Evolutionary conservation across 2,113 vertebrate species (phyloP).

Genomic region (Dryoscopus gambensis): DNA sequence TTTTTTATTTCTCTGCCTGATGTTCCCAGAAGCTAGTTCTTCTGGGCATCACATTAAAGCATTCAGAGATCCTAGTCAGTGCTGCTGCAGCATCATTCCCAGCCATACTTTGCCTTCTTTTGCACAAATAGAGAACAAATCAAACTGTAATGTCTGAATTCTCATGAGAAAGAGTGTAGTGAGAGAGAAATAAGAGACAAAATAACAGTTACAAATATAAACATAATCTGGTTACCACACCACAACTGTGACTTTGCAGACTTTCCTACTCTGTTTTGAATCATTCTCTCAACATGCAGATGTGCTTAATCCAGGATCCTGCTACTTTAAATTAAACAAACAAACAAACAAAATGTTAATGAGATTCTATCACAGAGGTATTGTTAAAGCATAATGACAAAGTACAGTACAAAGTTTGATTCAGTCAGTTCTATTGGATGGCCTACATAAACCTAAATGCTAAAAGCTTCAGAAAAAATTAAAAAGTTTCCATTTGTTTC

Average conservation of each 20-base stretch:
- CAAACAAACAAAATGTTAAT: not conserved
- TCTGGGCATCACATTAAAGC: slow-evolving; percentile 38
- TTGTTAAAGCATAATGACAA: slow-evolving; percentile 45
- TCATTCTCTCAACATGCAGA: slow-evolving; percentile 3
- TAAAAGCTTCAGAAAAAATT: slow-evolving; percentile 8
- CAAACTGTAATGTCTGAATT: slow-evolving; percentile 31
- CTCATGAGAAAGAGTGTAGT: slow-evolving; percentile 25
- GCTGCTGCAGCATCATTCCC: slow-evolving; percentile 3
- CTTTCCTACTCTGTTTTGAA: slow-evolving; percentile 32
- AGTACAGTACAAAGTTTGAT: not conserved
- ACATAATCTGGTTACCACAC: slow-evolving; percentile 51
- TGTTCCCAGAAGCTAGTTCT: slow-evolving; percentile 30
- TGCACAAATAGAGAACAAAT: slow-evolving; percentile 17
- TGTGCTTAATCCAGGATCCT: slow-evolving; percentile 45
- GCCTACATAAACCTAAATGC: slow-evolving; percentile 33
- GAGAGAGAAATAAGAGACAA: not conserved
- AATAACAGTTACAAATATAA: slow-evolving; percentile 46
- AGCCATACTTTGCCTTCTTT: not conserved
- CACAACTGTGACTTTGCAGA: slow-evolving; percentile 38
- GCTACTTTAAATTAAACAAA: not conserved
- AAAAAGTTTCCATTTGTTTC: not conserved
- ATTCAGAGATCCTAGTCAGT: not conserved
- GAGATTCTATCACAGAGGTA: slow-evolving; percentile 6
- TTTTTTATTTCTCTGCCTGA: slow-evolving; percentile 10
- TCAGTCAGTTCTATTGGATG: not conserved